Evolutionary conservation across 1,140 invertebrate species (phyloP), one percentile per base, ranked within the genome.

Genomic region (Leptinotarsa lineolata): DNA sequence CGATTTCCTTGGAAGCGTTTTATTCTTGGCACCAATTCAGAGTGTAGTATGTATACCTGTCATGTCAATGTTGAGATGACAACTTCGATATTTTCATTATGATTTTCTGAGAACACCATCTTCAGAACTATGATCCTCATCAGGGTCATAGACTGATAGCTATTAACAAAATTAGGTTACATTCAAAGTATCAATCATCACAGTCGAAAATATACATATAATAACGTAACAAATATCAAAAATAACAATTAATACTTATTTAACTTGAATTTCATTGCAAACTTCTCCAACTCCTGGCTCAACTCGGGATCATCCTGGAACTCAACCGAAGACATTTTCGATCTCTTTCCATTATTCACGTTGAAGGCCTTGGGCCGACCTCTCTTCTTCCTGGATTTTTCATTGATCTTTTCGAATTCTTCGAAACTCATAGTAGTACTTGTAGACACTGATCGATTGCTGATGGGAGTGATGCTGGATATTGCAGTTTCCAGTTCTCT

Each of bases 251-350:
- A 75, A 75, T 67, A 72, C 54, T 76, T 68, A 70, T 72, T 70
- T n/a, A 69, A 45, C 69, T 76, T 78, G 45, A 80, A 76, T 45
- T 72, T 75, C 30, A 74, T 70, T 3, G 79, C 75, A 75, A 83
- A 84, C 67, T 82, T 78, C 59, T 81, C 78, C n/a, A 84, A 77
- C 75, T 84, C 81, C 64, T 78, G 70, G 44, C 77, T 79, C 61
- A 84, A 71, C 76, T 84, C 82, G 0, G 83, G 83, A 80, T 84
- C 83, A 74, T 84, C 81, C 54, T 77, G 76, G 71, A 84, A 84
- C 64, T 83, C 83, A 48, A 79, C 74, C 44, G 66, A 65, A 12
- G 18, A 20, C 0, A 54, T 21, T 39, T 21, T 74, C 30, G 48
- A 60, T 75, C 48, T 68, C n/a, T 20, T 70, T 54, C 18, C 72